phyloP scores from a whole-genome alignment of 2,888 invertebrate species.

The Idaea aversata region DNA sequence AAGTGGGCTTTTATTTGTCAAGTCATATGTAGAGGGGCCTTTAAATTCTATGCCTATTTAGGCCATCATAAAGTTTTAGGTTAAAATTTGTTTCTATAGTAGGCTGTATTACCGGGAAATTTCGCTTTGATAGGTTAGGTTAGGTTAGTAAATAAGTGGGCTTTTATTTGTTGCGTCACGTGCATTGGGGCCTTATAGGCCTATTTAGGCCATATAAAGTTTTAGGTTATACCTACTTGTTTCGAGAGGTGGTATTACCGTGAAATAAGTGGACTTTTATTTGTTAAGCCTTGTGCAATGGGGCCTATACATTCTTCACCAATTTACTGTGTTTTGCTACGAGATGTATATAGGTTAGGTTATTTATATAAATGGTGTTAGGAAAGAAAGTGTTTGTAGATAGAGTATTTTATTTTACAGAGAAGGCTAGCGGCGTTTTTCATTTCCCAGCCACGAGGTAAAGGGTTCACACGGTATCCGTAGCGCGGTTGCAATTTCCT shows the following conservation, averaged over 20 bases:
- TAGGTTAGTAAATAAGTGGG: constrained; percentile 16
- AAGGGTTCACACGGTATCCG: constrained; percentile 51
- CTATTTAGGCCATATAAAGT: constrained; percentile 18
- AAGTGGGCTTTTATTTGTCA: too few relatives aligned
- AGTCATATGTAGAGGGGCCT: too few relatives aligned
- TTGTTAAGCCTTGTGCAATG: too few relatives aligned
- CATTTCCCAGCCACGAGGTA: constrained; percentile 46
- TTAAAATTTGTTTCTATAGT: background rate
- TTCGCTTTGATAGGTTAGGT: constrained; percentile 33
- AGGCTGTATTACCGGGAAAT: constrained; percentile 4
- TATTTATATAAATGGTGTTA: background rate
- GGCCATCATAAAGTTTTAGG: too few relatives aligned
- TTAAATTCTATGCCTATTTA: too few relatives aligned
- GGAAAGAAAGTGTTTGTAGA: background rate
- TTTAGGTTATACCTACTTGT: background rate
- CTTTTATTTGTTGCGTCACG: too few relatives aligned
- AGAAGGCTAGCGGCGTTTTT: constrained; percentile 36
- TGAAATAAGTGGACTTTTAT: background rate
- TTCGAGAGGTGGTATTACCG: background rate
- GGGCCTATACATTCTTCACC: too few relatives aligned
- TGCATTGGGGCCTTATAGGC: constrained; percentile 19
- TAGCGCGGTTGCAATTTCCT: constrained; percentile 57
- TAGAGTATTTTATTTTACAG: constrained; percentile 3
- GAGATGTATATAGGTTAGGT: background rate
- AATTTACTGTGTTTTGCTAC: background rate